Evolutionary conservation across 2,113 vertebrate genomes (phyloP), one percentile per base, ranked within the genome.

Genomic region (Cyprinodon variegatus): DNA sequence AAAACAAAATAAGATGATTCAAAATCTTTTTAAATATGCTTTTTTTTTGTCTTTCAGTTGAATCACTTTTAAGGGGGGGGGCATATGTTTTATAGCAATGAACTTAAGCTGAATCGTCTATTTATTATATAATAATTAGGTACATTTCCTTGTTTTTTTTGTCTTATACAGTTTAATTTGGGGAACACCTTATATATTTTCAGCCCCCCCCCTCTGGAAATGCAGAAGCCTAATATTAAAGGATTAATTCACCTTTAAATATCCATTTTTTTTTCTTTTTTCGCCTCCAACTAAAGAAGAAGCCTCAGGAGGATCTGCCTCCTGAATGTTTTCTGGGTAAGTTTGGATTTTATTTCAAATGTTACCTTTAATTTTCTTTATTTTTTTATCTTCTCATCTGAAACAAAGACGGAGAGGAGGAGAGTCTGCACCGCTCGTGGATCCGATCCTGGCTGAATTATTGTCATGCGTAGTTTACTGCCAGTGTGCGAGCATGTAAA

Each of bases 401-500:
- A 50, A 48, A 53, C 61, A 76, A 73, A 65, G 45, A 46, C 20
- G 59, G 41, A 57, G 46, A 65, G 39, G 61, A 70, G 48, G 61
- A 64, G 22, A 65, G 45, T 11, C 78, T 74, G 39, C 69, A 68
- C 76, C 79, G 38, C 57, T 76, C 77, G 78, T 76, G 88, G 73
- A 87, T 83, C 81, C 84, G 61, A 78, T 81, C 78, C 77, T 83
- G 78, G 72, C 59, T 86, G 84, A 84, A 88, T 88, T 84, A 84
- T 90, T 77, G 78, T 83, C 81, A 88, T 65, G 79, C 75, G 74
- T 86, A 86, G 88, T 91, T 91, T 88, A 78, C 76, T 75, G 74
- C 78, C 85, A 79, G 78, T 59, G 80, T 65, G 77, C 67, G 41
- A 62, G 81, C 71, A 86, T 89, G 86, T 82, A 88, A 85, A 89